Evolutionary conservation across 2,113 vertebrate species (phyloP), one percentile per base, ranked within the genome.

Genomic region (Peromyscus polionotus): DNA sequence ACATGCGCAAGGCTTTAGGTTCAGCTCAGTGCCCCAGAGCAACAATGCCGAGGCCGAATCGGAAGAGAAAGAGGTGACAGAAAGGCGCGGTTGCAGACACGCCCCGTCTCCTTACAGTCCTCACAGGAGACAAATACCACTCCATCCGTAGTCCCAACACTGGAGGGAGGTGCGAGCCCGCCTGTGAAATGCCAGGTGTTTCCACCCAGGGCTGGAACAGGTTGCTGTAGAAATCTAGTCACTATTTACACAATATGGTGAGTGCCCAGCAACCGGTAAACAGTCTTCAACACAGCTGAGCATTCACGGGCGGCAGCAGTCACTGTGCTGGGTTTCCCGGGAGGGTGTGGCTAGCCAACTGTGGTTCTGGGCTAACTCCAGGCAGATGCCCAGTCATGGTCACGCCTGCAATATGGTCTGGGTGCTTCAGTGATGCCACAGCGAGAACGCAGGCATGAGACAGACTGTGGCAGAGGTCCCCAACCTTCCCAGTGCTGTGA

Each of bases 371-470:
- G 39, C 75, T 79, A 61, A 67, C 22, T 31, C 26, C 28, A 33
- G 42, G 31, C 65, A 36, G 42, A 24, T 0, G 10, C 61, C 22
- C 16, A n/a, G 75, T 1, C 20, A 19, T 0, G 13, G 5, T 22
- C 26, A 1, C 22, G 28, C 22, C 39, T 45, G 48, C 19, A 36
- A 4, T 3, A 14, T 2, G 12, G 24, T 39, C 16, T 7, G 20
- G 61, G 31, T 75, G 68, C 14, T 95, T 61, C 12, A 45, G 33
- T 17, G 12, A 77, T 16, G 7, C 28, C 65, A 3, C 26, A 26
- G 51, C 2, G 79, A 51, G 83, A n/a, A 45, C 2, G 31, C 81
- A 16, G 0, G 48, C 45, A 4, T n/a, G 59, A 19, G 26, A 87
- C 19, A 7, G 6, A 24, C 54, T 31, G 4, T 3, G 11, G 61